Evolutionary conservation across 2,888 invertebrate species (phyloP).

Genomic region (Protophormia terraenovae): DNA sequence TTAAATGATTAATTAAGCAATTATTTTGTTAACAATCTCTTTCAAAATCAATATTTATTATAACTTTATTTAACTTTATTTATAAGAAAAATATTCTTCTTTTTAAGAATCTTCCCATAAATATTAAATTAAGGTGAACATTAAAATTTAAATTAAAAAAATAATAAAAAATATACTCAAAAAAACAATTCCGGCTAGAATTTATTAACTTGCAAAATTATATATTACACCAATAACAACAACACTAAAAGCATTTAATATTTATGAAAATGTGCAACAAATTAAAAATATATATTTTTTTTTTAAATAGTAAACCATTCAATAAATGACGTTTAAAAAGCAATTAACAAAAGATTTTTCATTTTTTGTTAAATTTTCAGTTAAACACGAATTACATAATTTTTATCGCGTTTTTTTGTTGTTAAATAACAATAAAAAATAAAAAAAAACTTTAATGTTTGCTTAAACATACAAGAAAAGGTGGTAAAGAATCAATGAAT

Average conservation of each 20-base stretch:
- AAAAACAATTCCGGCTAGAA: constrained; percentile 5
- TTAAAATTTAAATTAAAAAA: not conserved
- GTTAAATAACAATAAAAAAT: constrained; percentile 40
- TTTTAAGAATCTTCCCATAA: constrained; percentile 45
- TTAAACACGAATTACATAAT: constrained; percentile 50
- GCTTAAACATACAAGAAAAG: constrained; percentile 17
- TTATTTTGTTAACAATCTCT: not conserved
- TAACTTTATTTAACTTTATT: not conserved
- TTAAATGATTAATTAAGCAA: constrained; percentile 42
- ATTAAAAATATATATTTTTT: constrained; percentile 13
- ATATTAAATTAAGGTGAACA: constrained; percentile 15
- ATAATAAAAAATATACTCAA: not conserved
- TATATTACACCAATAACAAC: not conserved
- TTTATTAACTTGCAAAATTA: not conserved
- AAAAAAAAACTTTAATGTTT: not conserved
- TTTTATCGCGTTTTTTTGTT: constrained; percentile 34
- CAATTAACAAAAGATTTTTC: constrained; percentile 30
- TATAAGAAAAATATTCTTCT: not conserved
- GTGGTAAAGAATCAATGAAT: constrained; percentile 47
- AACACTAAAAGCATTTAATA: not conserved
- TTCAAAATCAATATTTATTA: constrained; percentile 6
- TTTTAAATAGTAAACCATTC: not conserved
- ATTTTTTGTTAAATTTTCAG: not conserved
- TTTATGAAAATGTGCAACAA: not conserved
- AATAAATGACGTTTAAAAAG: constrained; percentile 49